Conservation (phyloP, 2,113 vertebrate species). For the Psilopsiagon aurifrons region DNA sequence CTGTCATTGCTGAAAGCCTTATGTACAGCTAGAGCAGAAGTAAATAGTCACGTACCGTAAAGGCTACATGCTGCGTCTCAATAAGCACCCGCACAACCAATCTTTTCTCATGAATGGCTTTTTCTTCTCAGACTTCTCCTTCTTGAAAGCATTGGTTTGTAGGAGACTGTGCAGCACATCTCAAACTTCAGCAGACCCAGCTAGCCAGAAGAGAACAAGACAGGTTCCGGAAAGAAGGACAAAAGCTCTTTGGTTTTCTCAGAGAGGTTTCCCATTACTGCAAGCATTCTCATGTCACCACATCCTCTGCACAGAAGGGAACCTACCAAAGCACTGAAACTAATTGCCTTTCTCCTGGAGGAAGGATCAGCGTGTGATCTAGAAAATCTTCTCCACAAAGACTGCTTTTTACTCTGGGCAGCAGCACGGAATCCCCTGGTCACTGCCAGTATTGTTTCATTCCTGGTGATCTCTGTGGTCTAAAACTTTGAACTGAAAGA, state of each 20-base stretch:
- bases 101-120: neutral
- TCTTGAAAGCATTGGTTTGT: neutral
- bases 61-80: neutral
- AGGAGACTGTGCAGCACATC: neutral
- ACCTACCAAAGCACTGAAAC: neutral
- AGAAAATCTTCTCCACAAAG: neutral
- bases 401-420: neutral
- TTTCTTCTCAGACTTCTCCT: neutral
- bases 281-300: neutral
- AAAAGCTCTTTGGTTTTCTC: neutral
- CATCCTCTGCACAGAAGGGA: neutral
- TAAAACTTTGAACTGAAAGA: neutral
- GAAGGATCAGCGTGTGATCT: neutral
- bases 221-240: neutral
- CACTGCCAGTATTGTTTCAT: neutral
- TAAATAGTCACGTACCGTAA: neutral
- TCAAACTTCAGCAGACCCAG: neutral
- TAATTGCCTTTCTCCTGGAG: neutral
- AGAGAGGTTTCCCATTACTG: neutral
- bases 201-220: neutral
- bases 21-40: neutral
- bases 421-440: neutral
- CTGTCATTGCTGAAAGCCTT: neutral
- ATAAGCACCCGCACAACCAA: neutral
- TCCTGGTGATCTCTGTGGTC: neutral